phyloP scores from a whole-genome alignment of 2,113 vertebrate species.

The Osmerus eperlanus region DNA sequence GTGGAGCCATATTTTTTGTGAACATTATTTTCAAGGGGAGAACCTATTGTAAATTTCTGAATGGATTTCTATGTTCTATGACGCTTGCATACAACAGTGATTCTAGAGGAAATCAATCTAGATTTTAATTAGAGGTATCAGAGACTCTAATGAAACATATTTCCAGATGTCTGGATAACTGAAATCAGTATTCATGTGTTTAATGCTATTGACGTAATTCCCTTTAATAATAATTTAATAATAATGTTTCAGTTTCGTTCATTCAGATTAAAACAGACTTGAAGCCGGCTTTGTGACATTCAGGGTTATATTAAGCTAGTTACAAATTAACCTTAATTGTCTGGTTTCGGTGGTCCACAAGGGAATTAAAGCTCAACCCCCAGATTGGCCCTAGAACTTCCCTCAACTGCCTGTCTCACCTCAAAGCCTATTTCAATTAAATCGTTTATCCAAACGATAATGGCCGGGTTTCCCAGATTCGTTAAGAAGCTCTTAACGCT shows the following conservation, averaged over 20 bases:
- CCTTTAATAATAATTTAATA: constrained; percentile 29
- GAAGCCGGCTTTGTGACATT: too few relatives aligned
- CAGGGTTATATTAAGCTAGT: too few relatives aligned
- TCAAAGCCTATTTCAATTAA: constrained; percentile 48
- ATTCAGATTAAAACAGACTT: too few relatives aligned
- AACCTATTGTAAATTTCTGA: too few relatives aligned
- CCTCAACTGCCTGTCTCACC: constrained; percentile 32
- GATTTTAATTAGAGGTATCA: constrained; percentile 33
- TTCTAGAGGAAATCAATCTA: constrained; percentile 27
- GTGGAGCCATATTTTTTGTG: too few relatives aligned
- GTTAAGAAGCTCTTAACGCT: too few relatives aligned
- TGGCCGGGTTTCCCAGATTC: too few relatives aligned
- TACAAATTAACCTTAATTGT: too few relatives aligned
- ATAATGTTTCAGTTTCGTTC: not conserved
- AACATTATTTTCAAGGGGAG: too few relatives aligned
- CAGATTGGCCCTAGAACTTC: constrained; percentile 9
- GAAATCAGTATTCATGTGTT: constrained; percentile 28
- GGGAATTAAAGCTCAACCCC: constrained; percentile 38
- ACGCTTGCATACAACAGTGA: constrained; percentile 3
- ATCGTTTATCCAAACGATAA: constrained; percentile 52
- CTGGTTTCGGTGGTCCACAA: not conserved
- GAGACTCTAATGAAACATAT: constrained; percentile 21
- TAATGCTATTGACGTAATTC: constrained; percentile 17
- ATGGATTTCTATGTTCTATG: too few relatives aligned
- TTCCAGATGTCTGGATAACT: constrained; percentile 12